Conservation (phyloP, 1,140 invertebrate genomes). For the Paramacrobiotus metropolitanus region DNA sequence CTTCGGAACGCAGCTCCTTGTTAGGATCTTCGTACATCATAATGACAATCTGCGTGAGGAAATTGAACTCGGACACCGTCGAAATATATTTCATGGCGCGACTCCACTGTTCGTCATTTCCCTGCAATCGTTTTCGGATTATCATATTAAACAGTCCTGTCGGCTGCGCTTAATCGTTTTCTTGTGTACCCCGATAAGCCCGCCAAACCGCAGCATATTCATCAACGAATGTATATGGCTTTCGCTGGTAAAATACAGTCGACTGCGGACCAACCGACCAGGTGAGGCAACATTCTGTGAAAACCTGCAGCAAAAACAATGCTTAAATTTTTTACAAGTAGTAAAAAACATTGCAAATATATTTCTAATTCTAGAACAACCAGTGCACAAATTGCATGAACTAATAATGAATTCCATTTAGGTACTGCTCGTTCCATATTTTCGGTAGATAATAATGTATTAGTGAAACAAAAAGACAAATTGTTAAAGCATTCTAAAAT, state of each 20-base stretch:
- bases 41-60: constrained; percentile 96
- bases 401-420: too few relatives aligned
- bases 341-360: too few relatives aligned
- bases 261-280: constrained; percentile 79
- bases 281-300: constrained; percentile 69
- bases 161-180: not conserved
- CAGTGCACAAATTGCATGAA: too few relatives aligned
- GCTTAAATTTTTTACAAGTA: too few relatives aligned
- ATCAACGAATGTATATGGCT: constrained; percentile 94
- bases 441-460: too few relatives aligned
- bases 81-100: constrained; percentile 94
- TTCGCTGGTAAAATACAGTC: constrained; percentile 96
- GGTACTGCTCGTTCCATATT: too few relatives aligned
- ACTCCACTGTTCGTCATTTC: constrained; percentile 85
- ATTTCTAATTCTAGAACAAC: too few relatives aligned
- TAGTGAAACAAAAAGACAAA: constrained; percentile 1
- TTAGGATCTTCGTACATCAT: constrained; percentile 99
- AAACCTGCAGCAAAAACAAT: constrained; percentile 37
- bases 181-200: constrained; percentile 53
- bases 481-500: too few relatives aligned
- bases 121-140: too few relatives aligned
- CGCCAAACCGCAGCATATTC: constrained; percentile 80
- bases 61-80: constrained; percentile 91
- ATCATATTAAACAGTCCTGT: not conserved
- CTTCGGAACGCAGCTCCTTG: constrained; percentile 31